These are phyloP conservation scores for Chlorops oryzae DNA, from an alignment of 1,140 invertebrate species.

Conservation along the genomic window DNA sequence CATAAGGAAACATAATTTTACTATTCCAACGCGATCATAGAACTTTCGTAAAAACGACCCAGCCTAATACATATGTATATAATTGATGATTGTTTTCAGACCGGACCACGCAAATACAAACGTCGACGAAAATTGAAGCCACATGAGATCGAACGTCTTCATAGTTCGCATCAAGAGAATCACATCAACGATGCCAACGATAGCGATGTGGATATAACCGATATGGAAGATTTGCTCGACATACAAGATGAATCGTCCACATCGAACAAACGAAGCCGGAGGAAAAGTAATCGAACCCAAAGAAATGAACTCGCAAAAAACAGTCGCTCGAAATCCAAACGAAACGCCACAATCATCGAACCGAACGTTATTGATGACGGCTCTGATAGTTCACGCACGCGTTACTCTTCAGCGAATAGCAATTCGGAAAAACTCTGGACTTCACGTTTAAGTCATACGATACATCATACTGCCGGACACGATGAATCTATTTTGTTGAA, in stretches of 20 bases:
- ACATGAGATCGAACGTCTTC: constrained; percentile 53
- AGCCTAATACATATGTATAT: neutral
- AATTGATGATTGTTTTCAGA: constrained; percentile 37
- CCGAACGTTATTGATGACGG: no score
- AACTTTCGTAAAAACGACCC: no score
- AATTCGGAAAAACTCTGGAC: constrained; percentile 38
- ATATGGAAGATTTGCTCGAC: constrained; percentile 48
- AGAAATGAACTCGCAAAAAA: constrained; percentile 2
- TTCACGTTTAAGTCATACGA: no score
- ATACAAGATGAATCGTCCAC: no score
- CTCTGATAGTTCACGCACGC: constrained; percentile 11
- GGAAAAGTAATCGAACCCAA: constrained; percentile 7
- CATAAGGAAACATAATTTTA: no score
- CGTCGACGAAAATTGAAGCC: constrained; percentile 65
- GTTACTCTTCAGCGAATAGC: constrained; percentile 30
- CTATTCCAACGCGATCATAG: no score
- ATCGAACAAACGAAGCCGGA: constrained; percentile 16
- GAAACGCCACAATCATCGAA: neutral
- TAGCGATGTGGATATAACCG: constrained; percentile 40
- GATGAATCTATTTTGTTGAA: constrained; percentile 29
- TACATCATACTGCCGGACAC: no score
- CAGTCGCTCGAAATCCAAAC: constrained; percentile 2
- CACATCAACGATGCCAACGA: constrained; percentile 23
- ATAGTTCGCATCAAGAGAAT: constrained; percentile 31
- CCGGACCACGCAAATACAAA: constrained; percentile 72